Base-by-base conservation (phyloP, 1,140 invertebrate species). In the Drosophila tsacasi region DNA sequence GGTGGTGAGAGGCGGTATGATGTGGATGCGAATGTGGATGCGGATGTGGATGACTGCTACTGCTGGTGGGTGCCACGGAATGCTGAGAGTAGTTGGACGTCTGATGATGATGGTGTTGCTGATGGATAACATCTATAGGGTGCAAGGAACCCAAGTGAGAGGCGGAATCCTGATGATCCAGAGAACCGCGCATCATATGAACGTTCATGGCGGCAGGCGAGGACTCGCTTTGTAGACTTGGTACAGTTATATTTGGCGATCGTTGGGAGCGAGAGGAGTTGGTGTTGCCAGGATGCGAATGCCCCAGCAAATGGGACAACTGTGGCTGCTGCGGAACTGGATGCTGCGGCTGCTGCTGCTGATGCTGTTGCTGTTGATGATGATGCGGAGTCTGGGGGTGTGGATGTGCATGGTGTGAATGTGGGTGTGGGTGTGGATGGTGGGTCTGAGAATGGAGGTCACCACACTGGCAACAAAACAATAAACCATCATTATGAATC, bases 61-160 rank as follows among this genome's bases (percentile, higher is more conserved):
- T 55, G 7, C 75, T 64, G 30, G 50, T 81, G 3, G 82, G 93
- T 2, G 96, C 96, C 91, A 97, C 96, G 7, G 69, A 59, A 21
- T 93, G 84, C 30, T 93, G 85, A 2, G 84, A 68, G n/a, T 69
- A 87, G 47, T 47, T 89, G 19, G 84, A 59, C 15, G 81, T 64
- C 19, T 86, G 83, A 12, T 78, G 79, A 94, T 94, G 94, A 55
- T 94, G 94, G 39, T 94, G 94, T 69, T 95, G 95, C 35, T 95
- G 94, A 49, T 95, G 94, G 63, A 94, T 93, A 25, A 61, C 77
- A 19, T 85, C 83, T 27, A 83, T 82, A 37, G 79, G 80, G 50
- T 91, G 91, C 76, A 80, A 83, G 39, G 89, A 57, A 10, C 71
- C 71, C 17, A 91, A 27, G 7, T 61, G 79, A 69, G 77, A 77